Conservation (phyloP, 2,888 invertebrate genomes). For the Ptychoptera contaminata region DNA sequence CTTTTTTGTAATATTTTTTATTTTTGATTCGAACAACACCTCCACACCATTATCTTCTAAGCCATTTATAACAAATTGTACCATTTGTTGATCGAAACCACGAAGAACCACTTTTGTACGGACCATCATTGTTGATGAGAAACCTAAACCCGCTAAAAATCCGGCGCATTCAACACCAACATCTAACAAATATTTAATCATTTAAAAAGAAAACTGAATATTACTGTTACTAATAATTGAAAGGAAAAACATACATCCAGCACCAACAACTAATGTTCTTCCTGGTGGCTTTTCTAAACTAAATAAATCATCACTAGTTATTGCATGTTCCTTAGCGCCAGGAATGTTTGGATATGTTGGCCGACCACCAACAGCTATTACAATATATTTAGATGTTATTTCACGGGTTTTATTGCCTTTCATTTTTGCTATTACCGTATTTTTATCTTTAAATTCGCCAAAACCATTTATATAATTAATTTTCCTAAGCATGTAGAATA, state of each 20-base stretch:
- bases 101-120: conserved; percentile 65
- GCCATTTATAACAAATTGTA: conserved; percentile 56
- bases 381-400: conserved; percentile 55
- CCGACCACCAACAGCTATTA: conserved; percentile 87
- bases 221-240: too few relatives aligned
- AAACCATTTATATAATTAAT: conserved; percentile 77
- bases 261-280: conserved; percentile 77
- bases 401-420: conserved; percentile 61
- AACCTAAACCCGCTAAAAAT: conserved; percentile 76
- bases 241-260: conserved; percentile 86
- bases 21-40: conserved; percentile 56
- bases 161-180: conserved; percentile 92
- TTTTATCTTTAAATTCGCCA: conserved; percentile 59
- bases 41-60: conserved; percentile 68
- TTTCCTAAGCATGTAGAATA: conserved; percentile 36
- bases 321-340: conserved; percentile 68
- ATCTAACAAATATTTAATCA: conserved; percentile 43
- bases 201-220: too few relatives aligned
- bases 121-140: conserved; percentile 73
- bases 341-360: conserved; percentile 81
- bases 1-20: conserved; percentile 54
- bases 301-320: conserved; percentile 90
- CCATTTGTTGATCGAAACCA: conserved; percentile 92
- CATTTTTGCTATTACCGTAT: conserved; percentile 56
- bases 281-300: conserved; percentile 69